A percentile compares a stretch with the other conserved stretches of the same genome.
Conservation (phyloP, 2,797 vertebrate genomes). For the Denticeps clupeoides region DNA sequence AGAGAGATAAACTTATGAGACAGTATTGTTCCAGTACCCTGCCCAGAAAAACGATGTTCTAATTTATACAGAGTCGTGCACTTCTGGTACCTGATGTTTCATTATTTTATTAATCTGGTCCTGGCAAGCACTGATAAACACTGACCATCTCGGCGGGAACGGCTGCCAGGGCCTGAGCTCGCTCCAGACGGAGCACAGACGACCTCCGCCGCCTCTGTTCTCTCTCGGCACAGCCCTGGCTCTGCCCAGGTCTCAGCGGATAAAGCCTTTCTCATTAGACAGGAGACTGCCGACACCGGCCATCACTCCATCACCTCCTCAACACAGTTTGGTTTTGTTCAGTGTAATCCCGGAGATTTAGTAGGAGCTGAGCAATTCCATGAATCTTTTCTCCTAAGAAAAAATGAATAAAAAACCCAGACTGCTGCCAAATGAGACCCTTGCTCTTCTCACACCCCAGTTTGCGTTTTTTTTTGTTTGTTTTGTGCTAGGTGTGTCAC, state of each 20-base stretch:
- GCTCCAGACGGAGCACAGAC: no score
- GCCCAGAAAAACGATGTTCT: no score
- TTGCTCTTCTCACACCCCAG: not conserved
- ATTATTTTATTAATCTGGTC: conserved; percentile 4
- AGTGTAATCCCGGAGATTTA: conserved; percentile 32
- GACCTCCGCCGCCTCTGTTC: no score
- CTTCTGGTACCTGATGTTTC: no score
- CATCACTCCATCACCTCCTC: conserved; percentile 33
- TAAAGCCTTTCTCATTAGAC: no score
- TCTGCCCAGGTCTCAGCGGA: no score
- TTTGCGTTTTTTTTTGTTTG: not conserved
- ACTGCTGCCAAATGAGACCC: not conserved
- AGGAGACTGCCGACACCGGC: no score
- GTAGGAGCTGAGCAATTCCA: conserved; percentile 30
- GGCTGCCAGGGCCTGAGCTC: no score
- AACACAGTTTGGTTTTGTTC: conserved; percentile 35
- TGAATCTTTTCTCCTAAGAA: conserved; percentile 16
- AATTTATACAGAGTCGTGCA: no score
- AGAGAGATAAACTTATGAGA: conserved; percentile 7
- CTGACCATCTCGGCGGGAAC: no score
- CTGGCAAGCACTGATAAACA: no score
- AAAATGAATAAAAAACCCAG: conserved; percentile 11
- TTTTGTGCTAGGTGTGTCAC: conserved; percentile 1
- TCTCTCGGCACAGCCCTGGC: no score
- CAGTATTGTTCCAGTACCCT: conserved; percentile 1